Percentiles rank a stretch among this genome's conserved stretches.
phyloP scores from a whole-genome alignment of 2,113 vertebrate species.

The Symphodus melops region DNA sequence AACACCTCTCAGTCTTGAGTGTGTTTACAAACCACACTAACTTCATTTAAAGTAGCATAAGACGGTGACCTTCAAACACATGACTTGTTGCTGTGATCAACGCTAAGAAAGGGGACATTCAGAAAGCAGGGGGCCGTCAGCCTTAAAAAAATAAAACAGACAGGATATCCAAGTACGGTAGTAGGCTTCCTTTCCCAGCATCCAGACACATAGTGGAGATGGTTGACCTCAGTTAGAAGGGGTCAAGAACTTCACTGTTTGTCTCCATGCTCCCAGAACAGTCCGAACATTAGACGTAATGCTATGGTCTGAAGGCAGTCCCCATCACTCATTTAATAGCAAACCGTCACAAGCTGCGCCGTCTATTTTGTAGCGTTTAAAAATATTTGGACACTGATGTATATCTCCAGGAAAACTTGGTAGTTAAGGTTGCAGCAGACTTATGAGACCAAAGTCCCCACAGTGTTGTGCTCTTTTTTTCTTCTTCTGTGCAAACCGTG shows the following conservation, averaged over 20 bases:
- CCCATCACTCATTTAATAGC: constrained; percentile 15
- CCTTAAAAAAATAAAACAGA: constrained; percentile 10
- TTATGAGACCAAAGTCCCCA: not conserved
- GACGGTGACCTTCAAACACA: not conserved
- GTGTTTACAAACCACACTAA: constrained; percentile 27
- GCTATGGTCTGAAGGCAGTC: constrained; percentile 35
- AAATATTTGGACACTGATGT: constrained; percentile 14
- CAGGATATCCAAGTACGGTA: constrained; percentile 69
- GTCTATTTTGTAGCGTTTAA: constrained; percentile 22
- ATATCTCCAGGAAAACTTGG: constrained; percentile 6
- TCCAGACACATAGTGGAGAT: constrained; percentile 23
- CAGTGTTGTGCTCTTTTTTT: not conserved
- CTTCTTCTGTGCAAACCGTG: not conserved
- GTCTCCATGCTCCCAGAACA: constrained; percentile 49
- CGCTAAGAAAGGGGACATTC: constrained; percentile 8
- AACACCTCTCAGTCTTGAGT: not conserved
- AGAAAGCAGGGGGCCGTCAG: constrained; percentile 13
- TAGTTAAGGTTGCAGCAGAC: not conserved
- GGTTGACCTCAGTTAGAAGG: constrained; percentile 30
- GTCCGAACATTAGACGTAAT: constrained; percentile 26
- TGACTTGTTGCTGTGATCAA: constrained; percentile 11
- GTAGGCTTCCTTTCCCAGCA: constrained; percentile 52
- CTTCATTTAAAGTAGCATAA: constrained; percentile 17
- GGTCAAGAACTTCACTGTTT: constrained; percentile 40
- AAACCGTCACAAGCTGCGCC: constrained; percentile 16